Evolutionary conservation across 2,888 invertebrate genomes (phyloP).

Genomic region (Chrysolina americana): DNA sequence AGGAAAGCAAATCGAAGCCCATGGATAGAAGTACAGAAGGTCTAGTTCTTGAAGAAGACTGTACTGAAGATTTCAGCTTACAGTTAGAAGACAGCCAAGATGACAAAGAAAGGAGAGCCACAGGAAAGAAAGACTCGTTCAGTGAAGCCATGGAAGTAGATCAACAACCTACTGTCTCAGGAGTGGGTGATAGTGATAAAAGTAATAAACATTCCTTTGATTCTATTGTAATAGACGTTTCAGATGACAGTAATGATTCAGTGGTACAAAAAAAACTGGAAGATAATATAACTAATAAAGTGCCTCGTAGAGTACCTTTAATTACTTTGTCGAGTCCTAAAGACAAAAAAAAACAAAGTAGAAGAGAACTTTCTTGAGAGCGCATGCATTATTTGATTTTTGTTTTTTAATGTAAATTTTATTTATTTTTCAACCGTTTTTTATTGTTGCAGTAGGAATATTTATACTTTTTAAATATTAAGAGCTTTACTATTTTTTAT

Average conservation of each 20-base stretch:
- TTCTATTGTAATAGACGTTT: conserved; percentile 26
- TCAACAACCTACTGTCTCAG: conserved; percentile 33
- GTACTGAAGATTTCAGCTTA: conserved; percentile 59
- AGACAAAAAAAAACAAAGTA: conserved; percentile 66
- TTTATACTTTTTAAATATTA: conserved; percentile 32
- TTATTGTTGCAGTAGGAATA: conserved; percentile 20
- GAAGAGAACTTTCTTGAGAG: not conserved
- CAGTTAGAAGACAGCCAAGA: conserved; percentile 55
- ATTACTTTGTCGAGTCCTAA: conserved; percentile 87
- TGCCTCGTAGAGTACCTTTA: conserved; percentile 76
- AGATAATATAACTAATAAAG: conserved; percentile 42
- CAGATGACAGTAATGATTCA: conserved; percentile 32
- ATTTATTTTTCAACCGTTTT: conserved; percentile 21
- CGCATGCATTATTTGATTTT: conserved; percentile 2
- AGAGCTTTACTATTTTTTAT: conserved; percentile 17
- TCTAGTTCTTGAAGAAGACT: conserved; percentile 46
- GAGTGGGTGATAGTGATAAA: conserved; percentile 2
- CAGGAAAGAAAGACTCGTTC: conserved; percentile 49
- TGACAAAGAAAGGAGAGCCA: conserved; percentile 38
- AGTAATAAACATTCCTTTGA: conserved; percentile 72
- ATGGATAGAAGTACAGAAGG: not conserved
- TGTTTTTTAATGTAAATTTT: conserved; percentile 21
- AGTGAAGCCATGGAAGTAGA: conserved; percentile 53
- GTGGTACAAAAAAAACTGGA: conserved; percentile 18
- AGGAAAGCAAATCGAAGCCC: conserved; percentile 8